Base-by-base conservation (phyloP, 1,140 invertebrate genomes). In the Zaprionus ornatus region DNA sequence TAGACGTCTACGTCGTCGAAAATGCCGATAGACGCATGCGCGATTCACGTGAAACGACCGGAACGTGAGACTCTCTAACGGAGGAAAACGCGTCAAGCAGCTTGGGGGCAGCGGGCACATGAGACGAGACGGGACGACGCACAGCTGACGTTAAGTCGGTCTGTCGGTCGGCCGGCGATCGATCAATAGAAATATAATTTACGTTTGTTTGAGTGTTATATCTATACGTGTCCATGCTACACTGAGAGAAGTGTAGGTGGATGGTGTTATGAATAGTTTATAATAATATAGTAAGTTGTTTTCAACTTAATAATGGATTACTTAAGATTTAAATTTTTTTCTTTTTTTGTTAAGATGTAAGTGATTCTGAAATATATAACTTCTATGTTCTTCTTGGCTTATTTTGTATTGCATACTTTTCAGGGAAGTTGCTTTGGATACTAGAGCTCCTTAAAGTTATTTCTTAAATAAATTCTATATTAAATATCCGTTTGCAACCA, bases 151-250 rank as follows among this genome's bases (percentile, higher is more conserved):
- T 45, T 45, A 7, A 17, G 2, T 45, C 54, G 55, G 27, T 9
- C 27, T 29, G 7, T 42, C 40, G 7, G 0, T 17, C 40, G 62
- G 63, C 35, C 81, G 48, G 73, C 52, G 35, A 72, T 73, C 65
- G 63, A 82, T 82, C 78, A 82, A 82, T 82, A 79, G 67, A 67
- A 82, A 86, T 70, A 82, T 79, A 81, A 76, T 85, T 81, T 73
- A 72, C 75, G 79, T 69, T 83, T 80, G 54, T 35, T 69, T 57
- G 77, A 64, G 76, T 76, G 59, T 77, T 71, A 75, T 75, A 60
- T 68, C 35, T 74, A 65, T 37, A 72, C 37, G 55, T 48, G 54
- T 67, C 21, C 27, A 55, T 64, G n/a, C 40, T 55, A 19, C 71
- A 72, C 69, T 72, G 12, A n/a, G 19, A 29, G 27, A 64, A 55